Base-by-base conservation (phyloP, 1,140 invertebrate species). In the Galendromus occidentalis region DNA sequence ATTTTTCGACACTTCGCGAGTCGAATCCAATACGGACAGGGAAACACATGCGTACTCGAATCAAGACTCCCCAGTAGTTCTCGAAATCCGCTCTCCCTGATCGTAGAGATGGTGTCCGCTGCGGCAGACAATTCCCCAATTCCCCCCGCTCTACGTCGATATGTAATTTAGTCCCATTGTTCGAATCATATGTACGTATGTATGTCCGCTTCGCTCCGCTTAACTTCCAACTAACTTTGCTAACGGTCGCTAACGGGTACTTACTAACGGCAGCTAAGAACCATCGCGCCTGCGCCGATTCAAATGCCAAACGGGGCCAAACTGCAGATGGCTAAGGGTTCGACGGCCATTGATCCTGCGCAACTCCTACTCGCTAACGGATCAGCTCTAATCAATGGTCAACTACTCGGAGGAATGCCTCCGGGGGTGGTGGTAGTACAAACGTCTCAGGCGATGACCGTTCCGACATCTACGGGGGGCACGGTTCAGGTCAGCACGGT, bases 241-340 rank as follows among this genome's bases (percentile, higher is more conserved):
- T 59, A 25, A 29, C 33, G 33, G 33, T 17, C 33, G 51, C 51
- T 59, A 59, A 59, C 51, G 25, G 51, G 51, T 59, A 25, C 51
- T 59, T 33, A 59, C 51, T 59, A 59, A 59, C 51, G 14, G 33
- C 51, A 59, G 51, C 22, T 59, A 25, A 25, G 51, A 17, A 59
- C 51, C 14, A 59, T 59, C 51, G 51, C 51, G 51, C 51, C 51
- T 14, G 51, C 51, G 2, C 51, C 51, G 51, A 33, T 33, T 25
- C 25, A 14, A 14, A 20, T 59, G 51, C 5, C 51, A 9, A 59
- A 33, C 51, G 51, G 51, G 14, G 14, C 22, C n/a, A 59, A 59
- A 47, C 17, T 33, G 12, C 14, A 25, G 14, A 33, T 14, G 14
- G 51, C 51, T 20, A 25, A 17, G 14, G 51, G 51, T 59, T 14